These are phyloP conservation scores for Stylophora pistillata DNA, from an alignment of 64 coral and sea anemone species.

Conservation along the genomic window DNA sequence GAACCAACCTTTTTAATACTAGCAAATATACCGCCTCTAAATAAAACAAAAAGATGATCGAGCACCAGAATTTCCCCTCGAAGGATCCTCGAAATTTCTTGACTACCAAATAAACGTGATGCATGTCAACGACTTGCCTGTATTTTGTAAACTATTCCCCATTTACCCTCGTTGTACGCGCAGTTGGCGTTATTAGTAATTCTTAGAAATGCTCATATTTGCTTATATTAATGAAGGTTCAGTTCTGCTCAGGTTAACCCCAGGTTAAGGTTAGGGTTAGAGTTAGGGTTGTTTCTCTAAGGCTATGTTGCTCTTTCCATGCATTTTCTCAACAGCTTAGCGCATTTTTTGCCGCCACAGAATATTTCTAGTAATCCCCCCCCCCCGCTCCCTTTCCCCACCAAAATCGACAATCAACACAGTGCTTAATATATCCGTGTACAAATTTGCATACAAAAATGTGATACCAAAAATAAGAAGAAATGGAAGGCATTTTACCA, in stretches of 20 bases:
- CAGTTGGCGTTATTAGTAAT: neutral
- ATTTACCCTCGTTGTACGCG: neutral
- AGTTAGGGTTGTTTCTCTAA: neutral
- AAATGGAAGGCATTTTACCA: neutral
- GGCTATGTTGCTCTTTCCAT: neutral
- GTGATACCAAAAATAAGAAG: neutral
- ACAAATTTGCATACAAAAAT: neutral
- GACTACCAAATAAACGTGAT: too few relatives aligned
- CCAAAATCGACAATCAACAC: neutral
- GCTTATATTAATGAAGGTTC: neutral
- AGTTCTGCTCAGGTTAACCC: neutral
- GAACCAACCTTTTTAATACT: too few relatives aligned
- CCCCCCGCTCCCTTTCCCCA: too few relatives aligned
- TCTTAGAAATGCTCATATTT: too few relatives aligned
- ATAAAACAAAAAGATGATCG: neutral
- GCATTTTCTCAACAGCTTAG: neutral
- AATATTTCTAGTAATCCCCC: neutral
- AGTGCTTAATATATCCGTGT: neutral
- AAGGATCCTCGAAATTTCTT: too few relatives aligned
- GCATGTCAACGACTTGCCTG: conserved; percentile 14
- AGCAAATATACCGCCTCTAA: neutral
- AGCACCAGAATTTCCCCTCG: neutral
- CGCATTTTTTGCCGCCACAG: neutral
- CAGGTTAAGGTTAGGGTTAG: neutral
- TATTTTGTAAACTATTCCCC: conserved; percentile 19